Evolutionary conservation across 2,113 vertebrate genomes (phyloP).

Genomic region (Siniperca chuatsi): DNA sequence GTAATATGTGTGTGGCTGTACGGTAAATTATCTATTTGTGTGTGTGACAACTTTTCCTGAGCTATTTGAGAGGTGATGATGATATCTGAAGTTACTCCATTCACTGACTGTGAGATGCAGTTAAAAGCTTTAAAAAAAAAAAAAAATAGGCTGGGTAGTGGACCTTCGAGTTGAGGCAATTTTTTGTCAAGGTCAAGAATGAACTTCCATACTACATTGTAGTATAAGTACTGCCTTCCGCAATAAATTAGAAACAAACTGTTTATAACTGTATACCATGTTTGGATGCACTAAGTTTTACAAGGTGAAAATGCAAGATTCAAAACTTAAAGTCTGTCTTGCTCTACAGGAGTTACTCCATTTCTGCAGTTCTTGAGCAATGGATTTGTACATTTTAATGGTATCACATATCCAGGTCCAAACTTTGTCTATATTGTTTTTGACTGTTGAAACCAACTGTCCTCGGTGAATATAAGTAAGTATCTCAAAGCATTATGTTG

Average conservation of each 20-base stretch:
- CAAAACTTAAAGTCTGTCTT: not conserved
- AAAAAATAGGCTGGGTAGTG: too few species aligned
- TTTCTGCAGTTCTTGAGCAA: not conserved
- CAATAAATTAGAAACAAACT: not conserved
- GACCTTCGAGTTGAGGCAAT: not conserved
- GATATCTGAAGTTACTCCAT: not conserved
- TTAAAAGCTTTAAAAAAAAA: not conserved
- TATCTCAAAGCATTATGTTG: not conserved
- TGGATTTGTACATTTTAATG: not conserved
- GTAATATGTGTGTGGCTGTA: not conserved
- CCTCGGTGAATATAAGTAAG: not conserved
- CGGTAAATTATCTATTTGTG: not conserved
- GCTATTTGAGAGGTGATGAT: not conserved
- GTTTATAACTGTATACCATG: not conserved
- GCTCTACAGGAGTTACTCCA: not conserved
- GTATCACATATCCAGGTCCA: not conserved
- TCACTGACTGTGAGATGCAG: not conserved
- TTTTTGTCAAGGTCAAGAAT: not conserved
- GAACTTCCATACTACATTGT: not conserved
- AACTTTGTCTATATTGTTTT: not conserved
- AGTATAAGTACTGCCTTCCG: not conserved
- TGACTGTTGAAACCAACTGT: not conserved
- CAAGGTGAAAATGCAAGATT: not conserved
- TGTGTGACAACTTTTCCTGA: not conserved
- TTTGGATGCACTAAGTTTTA: not conserved